A percentile compares a stretch with the other conserved stretches of the same genome.
Evolutionary conservation across 1,140 invertebrate species (phyloP).

Genomic region (Zaprionus ornatus): DNA sequence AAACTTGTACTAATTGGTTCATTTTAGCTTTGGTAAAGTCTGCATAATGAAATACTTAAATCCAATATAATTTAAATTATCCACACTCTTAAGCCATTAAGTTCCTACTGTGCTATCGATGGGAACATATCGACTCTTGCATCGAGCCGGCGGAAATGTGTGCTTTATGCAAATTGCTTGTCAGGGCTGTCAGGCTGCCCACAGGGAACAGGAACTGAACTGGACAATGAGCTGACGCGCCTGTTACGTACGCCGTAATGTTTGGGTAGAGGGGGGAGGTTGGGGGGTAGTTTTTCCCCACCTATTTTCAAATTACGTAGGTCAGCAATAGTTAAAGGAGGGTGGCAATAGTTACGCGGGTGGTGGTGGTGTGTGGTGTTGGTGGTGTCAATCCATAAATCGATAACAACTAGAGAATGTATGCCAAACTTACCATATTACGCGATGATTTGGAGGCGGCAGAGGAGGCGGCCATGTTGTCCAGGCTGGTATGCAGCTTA

Average conservation of each 20-base stretch:
- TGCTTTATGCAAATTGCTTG: not conserved
- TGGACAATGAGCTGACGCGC: slow-evolving; percentile 16
- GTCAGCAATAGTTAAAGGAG: slow-evolving; percentile 44
- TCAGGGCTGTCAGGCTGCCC: slow-evolving; percentile 9
- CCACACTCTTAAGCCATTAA: not conserved
- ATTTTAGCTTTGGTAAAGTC: not conserved
- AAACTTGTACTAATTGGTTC: not conserved
- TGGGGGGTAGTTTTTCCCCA: slow-evolving; percentile 26
- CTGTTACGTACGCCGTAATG: not conserved
- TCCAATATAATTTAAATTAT: not conserved
- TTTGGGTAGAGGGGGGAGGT: not conserved
- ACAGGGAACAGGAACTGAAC: not conserved
- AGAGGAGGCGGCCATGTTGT: slow-evolving; percentile 52
- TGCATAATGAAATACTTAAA: not conserved
- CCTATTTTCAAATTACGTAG: slow-evolving; percentile 57
- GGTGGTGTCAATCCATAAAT: slow-evolving; percentile 43
- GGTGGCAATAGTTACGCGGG: slow-evolving; percentile 19
- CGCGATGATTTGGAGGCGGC: slow-evolving; percentile 62
- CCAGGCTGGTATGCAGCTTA: slow-evolving; percentile 8
- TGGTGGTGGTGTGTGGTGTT: not conserved
- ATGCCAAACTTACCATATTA: slow-evolving; percentile 69
- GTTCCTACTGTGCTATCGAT: not conserved
- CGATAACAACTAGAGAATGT: slow-evolving; percentile 53
- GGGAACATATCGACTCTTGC: not conserved
- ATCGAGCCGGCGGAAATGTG: not conserved